Percentiles rank a stretch among this genome's conserved stretches.
Conservation (phyloP, 2,797 vertebrate species). For the Benthosema pterotum region DNA sequence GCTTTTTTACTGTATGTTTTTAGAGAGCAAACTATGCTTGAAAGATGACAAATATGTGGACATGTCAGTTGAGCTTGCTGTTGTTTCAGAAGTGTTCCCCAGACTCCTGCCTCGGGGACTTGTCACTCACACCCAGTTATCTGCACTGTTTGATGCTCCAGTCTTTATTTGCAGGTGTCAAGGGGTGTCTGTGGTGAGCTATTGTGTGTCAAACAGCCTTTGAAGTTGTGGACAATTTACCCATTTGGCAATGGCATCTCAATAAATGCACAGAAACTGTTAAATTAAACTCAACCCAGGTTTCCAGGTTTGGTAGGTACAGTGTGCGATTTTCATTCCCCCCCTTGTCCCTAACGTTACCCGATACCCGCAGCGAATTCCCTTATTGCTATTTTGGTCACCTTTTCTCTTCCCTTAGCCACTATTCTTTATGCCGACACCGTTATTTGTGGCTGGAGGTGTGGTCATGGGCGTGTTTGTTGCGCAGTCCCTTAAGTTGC, state of each 20-base stretch:
- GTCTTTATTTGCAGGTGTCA: conserved; percentile 13
- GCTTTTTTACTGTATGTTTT: no score
- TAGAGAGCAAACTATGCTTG: background rate
- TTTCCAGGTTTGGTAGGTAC: no score
- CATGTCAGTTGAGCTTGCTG: conserved; percentile 21
- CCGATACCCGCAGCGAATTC: no score
- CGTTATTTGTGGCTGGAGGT: no score
- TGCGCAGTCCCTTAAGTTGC: no score
- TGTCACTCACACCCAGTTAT: conserved; percentile 13
- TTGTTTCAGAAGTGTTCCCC: conserved; percentile 38
- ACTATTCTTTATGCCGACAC: no score
- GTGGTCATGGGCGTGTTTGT: no score
- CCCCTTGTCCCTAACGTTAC: no score
- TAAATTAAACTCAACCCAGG: no score
- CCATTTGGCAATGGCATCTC: conserved; percentile 27
- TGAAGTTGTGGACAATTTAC: conserved; percentile 19
- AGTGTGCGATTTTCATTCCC: no score
- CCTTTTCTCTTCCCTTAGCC: no score
- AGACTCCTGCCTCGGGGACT: conserved; percentile 32
- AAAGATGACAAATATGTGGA: conserved; percentile 42
- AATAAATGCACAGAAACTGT: background rate
- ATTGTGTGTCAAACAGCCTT: conserved; percentile 33
- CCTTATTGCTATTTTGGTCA: no score
- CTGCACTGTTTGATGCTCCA: conserved; percentile 3
- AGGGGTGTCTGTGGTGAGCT: conserved; percentile 14